phyloP scores from a whole-genome alignment of 2,888 invertebrate genomes.

The Pherbina coryleti region DNA sequence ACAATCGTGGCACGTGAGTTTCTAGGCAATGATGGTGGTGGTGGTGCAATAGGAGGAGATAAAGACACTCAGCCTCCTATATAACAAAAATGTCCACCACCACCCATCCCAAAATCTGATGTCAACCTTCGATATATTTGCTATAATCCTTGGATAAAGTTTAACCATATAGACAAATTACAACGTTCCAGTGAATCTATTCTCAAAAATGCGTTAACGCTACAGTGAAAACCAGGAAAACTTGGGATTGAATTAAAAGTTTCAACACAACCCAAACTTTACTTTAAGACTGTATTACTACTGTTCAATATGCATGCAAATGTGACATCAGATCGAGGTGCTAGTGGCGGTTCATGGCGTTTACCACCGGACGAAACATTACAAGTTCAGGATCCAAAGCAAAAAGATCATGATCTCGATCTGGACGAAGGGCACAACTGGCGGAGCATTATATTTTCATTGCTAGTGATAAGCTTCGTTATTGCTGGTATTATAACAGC shows the following conservation, averaged over 20 bases:
- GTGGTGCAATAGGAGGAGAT: constrained; percentile 58
- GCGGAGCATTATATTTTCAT: constrained; percentile 88
- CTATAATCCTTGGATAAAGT: neutral
- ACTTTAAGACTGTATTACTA: neutral
- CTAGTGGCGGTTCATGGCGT: constrained; percentile 82
- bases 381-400: constrained; percentile 89
- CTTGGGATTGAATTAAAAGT: neutral
- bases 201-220: neutral
- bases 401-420: constrained; percentile 84
- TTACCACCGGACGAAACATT: constrained; percentile 92
- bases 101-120: constrained; percentile 19
- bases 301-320: constrained; percentile 83
- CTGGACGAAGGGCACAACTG: constrained; percentile 88
- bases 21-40: constrained; percentile 53
- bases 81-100: constrained; percentile 30
- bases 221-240: neutral
- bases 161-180: neutral
- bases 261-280: neutral
- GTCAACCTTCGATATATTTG: neutral
- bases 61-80: constrained; percentile 68
- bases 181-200: neutral
- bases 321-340: constrained; percentile 87
- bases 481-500: constrained; percentile 90
- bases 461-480: constrained; percentile 88
- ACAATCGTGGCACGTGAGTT: constrained; percentile 73